Conservation (phyloP, 2,888 invertebrate species). For the Oligia strigilis region DNA sequence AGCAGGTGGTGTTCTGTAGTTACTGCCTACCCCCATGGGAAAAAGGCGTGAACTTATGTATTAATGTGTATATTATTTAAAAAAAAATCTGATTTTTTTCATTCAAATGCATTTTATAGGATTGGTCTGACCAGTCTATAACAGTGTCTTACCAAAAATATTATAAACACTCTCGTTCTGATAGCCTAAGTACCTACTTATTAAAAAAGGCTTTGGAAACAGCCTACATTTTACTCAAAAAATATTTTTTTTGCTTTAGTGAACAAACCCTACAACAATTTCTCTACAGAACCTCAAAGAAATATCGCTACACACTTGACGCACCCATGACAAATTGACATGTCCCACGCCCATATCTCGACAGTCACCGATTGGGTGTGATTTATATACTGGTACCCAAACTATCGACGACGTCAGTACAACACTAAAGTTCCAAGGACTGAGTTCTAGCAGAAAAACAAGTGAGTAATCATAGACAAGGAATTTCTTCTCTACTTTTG, state of each 20-base stretch:
- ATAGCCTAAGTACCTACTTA: background rate
- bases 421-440: conserved; percentile 50
- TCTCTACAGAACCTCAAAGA: conserved; percentile 49
- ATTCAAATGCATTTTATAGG: background rate
- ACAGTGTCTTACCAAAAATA: background rate
- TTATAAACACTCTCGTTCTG: background rate
- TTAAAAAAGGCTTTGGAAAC: background rate
- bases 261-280: background rate
- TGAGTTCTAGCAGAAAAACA: conserved; percentile 35
- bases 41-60: background rate
- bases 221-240: background rate
- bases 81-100: background rate
- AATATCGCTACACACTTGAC: conserved; percentile 40
- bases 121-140: background rate
- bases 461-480: conserved; percentile 48
- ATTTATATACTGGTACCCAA: conserved; percentile 77
- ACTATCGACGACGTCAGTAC: conserved; percentile 65
- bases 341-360: conserved; percentile 71
- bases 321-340: conserved; percentile 67
- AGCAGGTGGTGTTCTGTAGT: background rate
- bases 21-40: background rate
- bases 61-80: background rate
- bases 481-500: background rate
- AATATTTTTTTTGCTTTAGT: background rate
- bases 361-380: conserved; percentile 71